Evolutionary conservation across 1,140 invertebrate species (phyloP).

Genomic region (Zaprionus tsacasi): DNA sequence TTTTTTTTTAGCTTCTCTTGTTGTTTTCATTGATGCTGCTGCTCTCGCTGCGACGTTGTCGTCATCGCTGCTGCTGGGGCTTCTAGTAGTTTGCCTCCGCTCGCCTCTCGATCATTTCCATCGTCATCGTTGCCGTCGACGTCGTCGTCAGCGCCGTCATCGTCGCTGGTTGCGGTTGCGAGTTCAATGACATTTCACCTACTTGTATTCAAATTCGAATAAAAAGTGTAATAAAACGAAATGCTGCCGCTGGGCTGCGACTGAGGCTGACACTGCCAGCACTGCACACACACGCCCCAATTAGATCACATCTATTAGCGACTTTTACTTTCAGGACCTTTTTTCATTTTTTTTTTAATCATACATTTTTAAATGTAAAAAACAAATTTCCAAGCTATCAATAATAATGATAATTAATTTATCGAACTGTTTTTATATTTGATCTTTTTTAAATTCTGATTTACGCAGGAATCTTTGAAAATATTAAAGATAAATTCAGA

Average conservation of each 20-base stretch:
- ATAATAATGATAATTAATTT: no score
- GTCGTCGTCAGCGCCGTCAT: slow-evolving; percentile 8
- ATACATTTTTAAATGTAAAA: no score
- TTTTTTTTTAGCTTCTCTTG: background rate
- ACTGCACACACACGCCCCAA: background rate
- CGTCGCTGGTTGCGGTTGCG: slow-evolving; percentile 52
- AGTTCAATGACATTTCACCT: slow-evolving; percentile 82
- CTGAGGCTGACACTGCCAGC: background rate
- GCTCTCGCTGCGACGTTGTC: slow-evolving; percentile 15
- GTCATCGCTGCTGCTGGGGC: slow-evolving; percentile 4
- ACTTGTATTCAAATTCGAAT: slow-evolving; percentile 70
- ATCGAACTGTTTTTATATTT: no score
- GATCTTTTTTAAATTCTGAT: no score
- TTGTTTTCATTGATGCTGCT: slow-evolving; percentile 12
- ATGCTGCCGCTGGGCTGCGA: slow-evolving; percentile 12
- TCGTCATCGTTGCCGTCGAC: slow-evolving; percentile 15
- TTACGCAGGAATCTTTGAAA: no score
- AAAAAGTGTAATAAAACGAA: slow-evolving; percentile 46
- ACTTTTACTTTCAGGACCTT: slow-evolving; percentile 61
- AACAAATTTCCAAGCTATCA: no score
- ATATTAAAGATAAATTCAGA: no score
- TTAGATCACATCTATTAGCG: slow-evolving; percentile 1
- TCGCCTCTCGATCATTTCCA: background rate
- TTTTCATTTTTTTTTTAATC: background rate
- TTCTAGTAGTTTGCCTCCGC: slow-evolving; percentile 11